Percentiles rank a stretch among this genome's conserved stretches.
phyloP scores from a whole-genome alignment of 2,797 vertebrate species.

The Eulemur rubriventer region DNA sequence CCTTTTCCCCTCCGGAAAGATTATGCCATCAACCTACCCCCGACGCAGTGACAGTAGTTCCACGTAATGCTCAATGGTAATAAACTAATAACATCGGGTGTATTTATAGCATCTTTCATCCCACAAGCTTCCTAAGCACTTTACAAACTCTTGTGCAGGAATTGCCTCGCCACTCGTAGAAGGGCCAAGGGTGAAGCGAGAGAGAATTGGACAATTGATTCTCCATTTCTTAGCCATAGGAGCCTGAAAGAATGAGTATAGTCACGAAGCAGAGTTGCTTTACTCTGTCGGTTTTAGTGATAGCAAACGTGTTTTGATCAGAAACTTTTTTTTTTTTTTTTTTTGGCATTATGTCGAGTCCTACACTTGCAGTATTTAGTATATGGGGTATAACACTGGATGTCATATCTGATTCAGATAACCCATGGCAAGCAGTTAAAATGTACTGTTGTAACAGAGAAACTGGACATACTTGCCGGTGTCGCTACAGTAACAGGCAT shows the following conservation, averaged over 20 bases:
- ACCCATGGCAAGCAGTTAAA: slow-evolving; percentile 50
- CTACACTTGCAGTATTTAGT: not conserved
- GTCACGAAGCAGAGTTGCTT: not conserved
- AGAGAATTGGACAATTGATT: not conserved
- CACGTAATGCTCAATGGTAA: not conserved
- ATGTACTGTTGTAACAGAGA: slow-evolving; percentile 38
- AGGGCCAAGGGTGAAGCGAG: not conserved
- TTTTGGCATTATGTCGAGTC: slow-evolving; percentile 25
- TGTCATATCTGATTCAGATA: slow-evolving; percentile 29
- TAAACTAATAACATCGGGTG: not conserved
- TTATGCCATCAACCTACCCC: not conserved
- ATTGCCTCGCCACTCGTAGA: not conserved
- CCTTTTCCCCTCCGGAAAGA: not conserved
- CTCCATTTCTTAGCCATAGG: not conserved
- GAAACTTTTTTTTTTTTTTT: slow-evolving; percentile 51
- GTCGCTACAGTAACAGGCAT: slow-evolving; percentile 51
- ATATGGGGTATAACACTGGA: slow-evolving; percentile 26
- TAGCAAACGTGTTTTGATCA: not conserved
- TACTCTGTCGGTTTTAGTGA: not conserved
- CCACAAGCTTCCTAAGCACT: not conserved
- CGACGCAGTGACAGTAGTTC: slow-evolving; percentile 27
- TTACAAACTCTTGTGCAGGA: not conserved
- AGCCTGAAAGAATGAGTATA: not conserved
- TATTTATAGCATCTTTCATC: not conserved
- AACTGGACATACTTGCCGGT: slow-evolving; percentile 78